Conservation (phyloP, 2,113 vertebrate genomes). For the Amblyornis subalaris region DNA sequence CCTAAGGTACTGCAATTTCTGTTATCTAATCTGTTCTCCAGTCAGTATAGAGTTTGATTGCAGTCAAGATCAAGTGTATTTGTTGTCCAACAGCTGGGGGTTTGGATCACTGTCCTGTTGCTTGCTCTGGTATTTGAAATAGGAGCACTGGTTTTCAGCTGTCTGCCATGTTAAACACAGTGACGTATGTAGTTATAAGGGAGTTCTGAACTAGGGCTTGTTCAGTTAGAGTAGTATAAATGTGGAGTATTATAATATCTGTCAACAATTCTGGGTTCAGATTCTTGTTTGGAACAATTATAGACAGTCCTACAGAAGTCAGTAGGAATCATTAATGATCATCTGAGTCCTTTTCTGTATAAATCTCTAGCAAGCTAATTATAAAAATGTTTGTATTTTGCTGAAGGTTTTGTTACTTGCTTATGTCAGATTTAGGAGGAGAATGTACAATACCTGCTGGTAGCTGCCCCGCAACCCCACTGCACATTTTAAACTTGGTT, state of each 20-base stretch:
- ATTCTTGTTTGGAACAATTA: not conserved
- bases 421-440: not conserved
- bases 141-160: constrained; percentile 28
- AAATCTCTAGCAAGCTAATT: not conserved
- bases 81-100: constrained; percentile 11
- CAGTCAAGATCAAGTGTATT: constrained; percentile 34
- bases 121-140: constrained; percentile 53
- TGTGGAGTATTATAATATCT: not conserved
- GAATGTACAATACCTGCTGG: not conserved
- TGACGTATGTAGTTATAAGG: constrained; percentile 1
- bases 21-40: constrained; percentile 56
- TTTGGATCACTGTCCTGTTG: constrained; percentile 44
- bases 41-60: constrained; percentile 39
- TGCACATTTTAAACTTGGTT: not conserved
- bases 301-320: not conserved
- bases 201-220: not conserved
- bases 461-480: not conserved
- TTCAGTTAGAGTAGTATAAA: constrained; percentile 18
- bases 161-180: not conserved
- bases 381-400: not conserved
- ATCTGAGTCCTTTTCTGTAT: constrained; percentile 16
- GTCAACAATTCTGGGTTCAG: not conserved
- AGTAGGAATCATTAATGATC: not conserved
- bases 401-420: not conserved
- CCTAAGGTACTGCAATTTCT: constrained; percentile 75